A percentile compares a stretch with the other conserved stretches of the same genome.
Conservation (phyloP, 92 coral and sea anemone species). For the Epizoanthus illoricatus region DNA sequence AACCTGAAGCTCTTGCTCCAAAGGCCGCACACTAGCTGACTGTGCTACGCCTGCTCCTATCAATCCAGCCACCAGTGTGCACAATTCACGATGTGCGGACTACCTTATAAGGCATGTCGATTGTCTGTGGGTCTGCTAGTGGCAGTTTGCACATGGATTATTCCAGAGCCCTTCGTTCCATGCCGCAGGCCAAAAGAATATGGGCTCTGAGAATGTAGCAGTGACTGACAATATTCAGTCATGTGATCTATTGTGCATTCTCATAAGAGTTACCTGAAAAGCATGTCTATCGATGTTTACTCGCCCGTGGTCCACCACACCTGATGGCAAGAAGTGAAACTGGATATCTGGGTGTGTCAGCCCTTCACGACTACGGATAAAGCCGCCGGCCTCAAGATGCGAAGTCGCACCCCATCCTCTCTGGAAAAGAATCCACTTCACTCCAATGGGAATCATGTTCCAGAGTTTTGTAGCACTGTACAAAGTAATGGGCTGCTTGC, state of each 20-base stretch:
- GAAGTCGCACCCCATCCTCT: slow-evolving; percentile 71
- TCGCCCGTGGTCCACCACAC: slow-evolving; percentile 75
- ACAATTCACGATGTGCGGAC: too few species aligned
- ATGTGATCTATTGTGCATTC: too few species aligned
- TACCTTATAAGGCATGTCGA: too few species aligned
- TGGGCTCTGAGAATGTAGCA: too few species aligned
- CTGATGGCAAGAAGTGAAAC: slow-evolving; percentile 82
- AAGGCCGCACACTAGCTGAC: too few species aligned
- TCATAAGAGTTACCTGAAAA: slow-evolving; percentile 59
- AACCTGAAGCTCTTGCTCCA: too few species aligned
- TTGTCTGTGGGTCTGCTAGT: too few species aligned
- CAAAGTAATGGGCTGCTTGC: slow-evolving; percentile 80
- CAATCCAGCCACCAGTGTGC: too few species aligned
- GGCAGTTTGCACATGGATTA: background rate
- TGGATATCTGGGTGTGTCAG: slow-evolving; percentile 79
- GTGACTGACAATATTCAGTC: background rate
- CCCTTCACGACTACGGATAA: slow-evolving; percentile 70
- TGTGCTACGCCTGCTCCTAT: too few species aligned
- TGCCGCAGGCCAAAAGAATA: too few species aligned
- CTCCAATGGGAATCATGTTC: slow-evolving; percentile 77
- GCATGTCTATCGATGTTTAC: slow-evolving; percentile 61
- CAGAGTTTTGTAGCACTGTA: slow-evolving; percentile 69
- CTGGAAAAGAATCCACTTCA: slow-evolving; percentile 67
- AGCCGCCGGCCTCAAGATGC: slow-evolving; percentile 91
- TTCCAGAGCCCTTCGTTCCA: too few species aligned